Percentiles rank a stretch among this genome's conserved stretches.
Evolutionary conservation across 2,888 invertebrate species (phyloP).

Genomic region (Eristalis tenax): DNA sequence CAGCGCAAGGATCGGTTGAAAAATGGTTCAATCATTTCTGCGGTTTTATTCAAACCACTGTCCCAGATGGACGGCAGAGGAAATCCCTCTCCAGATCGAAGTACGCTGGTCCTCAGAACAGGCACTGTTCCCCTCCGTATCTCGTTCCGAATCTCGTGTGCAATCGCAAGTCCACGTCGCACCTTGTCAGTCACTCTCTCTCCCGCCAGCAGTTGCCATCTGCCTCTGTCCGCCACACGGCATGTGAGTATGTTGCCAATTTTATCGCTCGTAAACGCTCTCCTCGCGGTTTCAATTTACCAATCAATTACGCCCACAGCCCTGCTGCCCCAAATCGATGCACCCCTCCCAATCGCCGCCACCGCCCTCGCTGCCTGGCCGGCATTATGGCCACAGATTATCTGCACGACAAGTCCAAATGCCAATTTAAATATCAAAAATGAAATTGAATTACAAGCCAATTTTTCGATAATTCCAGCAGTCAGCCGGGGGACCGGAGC

Average conservation of each 20-base stretch:
- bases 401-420: conserved; percentile 54
- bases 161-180: too few relatives aligned
- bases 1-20: too few relatives aligned
- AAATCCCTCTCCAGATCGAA: too few relatives aligned
- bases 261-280: conserved; percentile 48
- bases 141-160: too few relatives aligned
- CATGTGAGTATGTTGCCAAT: neutral
- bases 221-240: too few relatives aligned
- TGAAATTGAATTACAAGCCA: conserved; percentile 49
- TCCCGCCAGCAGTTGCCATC: too few relatives aligned
- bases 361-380: conserved; percentile 9
- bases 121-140: too few relatives aligned
- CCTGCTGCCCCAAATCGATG: conserved; percentile 9
- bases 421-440: conserved; percentile 37
- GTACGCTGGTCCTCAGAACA: too few relatives aligned
- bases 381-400: conserved; percentile 30
- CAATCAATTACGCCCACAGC: conserved; percentile 50
- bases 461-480: conserved; percentile 45
- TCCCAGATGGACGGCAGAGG: too few relatives aligned
- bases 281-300: conserved; percentile 39
- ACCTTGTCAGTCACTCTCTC: too few relatives aligned
- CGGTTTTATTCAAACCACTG: too few relatives aligned
- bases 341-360: conserved; percentile 19
- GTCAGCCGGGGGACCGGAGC: neutral
- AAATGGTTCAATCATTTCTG: too few relatives aligned